Evolutionary conservation across 2,888 invertebrate genomes (phyloP).

Genomic region (Polyommatus icarus): DNA sequence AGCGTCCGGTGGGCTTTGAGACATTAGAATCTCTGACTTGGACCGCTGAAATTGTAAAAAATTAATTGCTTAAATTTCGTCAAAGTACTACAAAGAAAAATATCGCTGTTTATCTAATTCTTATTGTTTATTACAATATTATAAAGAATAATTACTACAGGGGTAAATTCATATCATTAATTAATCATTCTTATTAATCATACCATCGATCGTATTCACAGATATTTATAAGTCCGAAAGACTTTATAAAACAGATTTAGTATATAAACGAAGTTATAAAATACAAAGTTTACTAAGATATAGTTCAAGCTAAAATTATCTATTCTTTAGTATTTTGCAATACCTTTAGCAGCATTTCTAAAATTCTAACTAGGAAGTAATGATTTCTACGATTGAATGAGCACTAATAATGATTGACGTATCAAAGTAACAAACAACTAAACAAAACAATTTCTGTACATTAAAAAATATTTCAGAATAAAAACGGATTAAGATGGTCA

Average conservation of each 20-base stretch:
- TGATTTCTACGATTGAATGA: background rate
- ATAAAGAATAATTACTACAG: too few species aligned
- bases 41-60: constrained; percentile 62
- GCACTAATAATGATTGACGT: background rate
- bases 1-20: constrained; percentile 62
- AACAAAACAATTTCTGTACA: constrained; percentile 1
- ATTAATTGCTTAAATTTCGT: background rate
- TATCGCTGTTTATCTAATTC: too few species aligned
- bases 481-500: background rate
- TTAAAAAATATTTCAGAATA: background rate
- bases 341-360: background rate
- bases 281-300: background rate
- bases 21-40: constrained; percentile 68
- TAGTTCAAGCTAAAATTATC: background rate
- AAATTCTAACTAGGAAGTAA: background rate
- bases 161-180: too few species aligned
- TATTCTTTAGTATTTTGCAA: background rate
- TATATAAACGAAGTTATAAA: background rate
- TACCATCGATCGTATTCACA: too few species aligned
- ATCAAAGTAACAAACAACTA: background rate
- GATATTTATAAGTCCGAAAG: background rate
- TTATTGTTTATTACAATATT: too few species aligned
- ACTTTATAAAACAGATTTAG: background rate
- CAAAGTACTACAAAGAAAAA: too few species aligned
- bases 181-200: too few species aligned